These are phyloP conservation scores for Urocolius indicus DNA, from an alignment of 2,113 vertebrate genomes.

Conservation along the genomic window DNA sequence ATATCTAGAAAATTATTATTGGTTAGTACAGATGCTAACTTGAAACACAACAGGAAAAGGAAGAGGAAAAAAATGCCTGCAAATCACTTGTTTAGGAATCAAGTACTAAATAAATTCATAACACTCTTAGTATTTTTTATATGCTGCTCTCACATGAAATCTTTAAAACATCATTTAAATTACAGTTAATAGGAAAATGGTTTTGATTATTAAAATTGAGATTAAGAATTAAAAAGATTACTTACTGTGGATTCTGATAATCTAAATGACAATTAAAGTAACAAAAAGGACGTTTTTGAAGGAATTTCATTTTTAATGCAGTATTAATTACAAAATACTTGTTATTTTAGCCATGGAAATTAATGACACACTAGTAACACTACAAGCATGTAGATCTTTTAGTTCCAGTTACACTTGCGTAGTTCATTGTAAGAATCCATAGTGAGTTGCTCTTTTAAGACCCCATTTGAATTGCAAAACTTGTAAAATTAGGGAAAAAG, in stretches of 20 bases:
- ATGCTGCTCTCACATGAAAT: not conserved
- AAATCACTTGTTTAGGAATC: not conserved
- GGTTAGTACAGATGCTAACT: not conserved
- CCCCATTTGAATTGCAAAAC: not conserved
- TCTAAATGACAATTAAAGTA: not conserved
- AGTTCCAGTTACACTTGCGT: not conserved
- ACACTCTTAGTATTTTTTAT: not conserved
- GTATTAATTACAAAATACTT: not conserved
- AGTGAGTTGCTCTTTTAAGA: not conserved
- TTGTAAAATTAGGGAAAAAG: not conserved
- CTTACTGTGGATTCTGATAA: not conserved
- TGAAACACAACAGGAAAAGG: not conserved
- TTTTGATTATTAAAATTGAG: not conserved
- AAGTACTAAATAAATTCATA: not conserved
- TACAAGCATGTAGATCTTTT: not conserved
- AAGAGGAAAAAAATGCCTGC: not conserved
- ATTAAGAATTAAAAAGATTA: not conserved
- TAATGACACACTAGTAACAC: not conserved
- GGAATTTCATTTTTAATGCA: not conserved
- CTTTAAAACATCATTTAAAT: not conserved
- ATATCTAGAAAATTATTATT: not conserved
- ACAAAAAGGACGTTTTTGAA: not conserved
- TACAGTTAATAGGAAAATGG: not conserved
- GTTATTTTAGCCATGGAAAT: not conserved
- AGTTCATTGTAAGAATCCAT: not conserved